These are phyloP conservation scores for Antechinus flavipes DNA, from an alignment of 2,113 vertebrate species.

Conservation along the genomic window DNA sequence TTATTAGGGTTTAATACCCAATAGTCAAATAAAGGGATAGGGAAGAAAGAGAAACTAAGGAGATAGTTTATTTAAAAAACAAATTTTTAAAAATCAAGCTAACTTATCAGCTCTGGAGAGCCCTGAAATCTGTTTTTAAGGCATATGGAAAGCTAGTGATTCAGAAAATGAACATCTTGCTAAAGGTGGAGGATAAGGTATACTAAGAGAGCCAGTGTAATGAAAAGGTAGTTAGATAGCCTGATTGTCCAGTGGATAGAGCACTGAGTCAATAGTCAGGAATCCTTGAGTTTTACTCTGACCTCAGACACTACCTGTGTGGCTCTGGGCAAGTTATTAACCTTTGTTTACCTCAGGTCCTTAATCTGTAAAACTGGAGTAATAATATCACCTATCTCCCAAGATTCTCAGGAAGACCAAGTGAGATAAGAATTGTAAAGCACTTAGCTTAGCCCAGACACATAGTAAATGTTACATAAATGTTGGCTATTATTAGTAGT, in stretches of 20 bases:
- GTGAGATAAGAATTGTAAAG: neutral
- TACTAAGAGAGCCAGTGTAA: neutral
- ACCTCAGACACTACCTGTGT: neutral
- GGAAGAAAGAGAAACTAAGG: accelerated
- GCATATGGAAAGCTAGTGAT: neutral
- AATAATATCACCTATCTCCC: neutral
- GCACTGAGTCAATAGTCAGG: neutral
- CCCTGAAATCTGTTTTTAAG: neutral
- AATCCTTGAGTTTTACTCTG: neutral
- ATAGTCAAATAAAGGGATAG: neutral
- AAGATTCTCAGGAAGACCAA: neutral
- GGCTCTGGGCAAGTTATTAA: neutral
- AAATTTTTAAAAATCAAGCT: neutral
- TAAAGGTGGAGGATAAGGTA: neutral
- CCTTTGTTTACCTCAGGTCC: neutral
- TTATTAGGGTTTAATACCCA: neutral
- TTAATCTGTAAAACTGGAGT: neutral
- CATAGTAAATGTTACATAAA: neutral
- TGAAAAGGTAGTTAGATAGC: neutral
- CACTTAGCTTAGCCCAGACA: neutral
- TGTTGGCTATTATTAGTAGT: neutral
- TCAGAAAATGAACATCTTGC: neutral
- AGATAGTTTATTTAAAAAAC: neutral
- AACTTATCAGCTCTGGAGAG: neutral
- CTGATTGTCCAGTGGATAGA: no score